Evolutionary conservation across 64 coral and sea anemone species (phyloP).

Genomic region (Pocillopora verrucosa): DNA sequence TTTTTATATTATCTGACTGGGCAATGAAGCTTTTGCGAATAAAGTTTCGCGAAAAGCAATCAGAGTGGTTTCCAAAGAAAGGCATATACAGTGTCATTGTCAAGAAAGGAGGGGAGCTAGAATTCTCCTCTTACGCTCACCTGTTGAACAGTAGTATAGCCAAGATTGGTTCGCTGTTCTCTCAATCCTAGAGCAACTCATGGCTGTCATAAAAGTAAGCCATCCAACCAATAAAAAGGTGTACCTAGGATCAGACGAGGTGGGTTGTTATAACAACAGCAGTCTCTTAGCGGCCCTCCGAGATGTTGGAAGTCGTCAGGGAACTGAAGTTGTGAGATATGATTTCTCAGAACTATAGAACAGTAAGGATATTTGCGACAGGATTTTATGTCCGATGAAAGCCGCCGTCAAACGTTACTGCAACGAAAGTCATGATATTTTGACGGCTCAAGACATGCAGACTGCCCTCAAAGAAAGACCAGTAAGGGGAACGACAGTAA

Average conservation of each 20-base stretch:
- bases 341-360: too few species aligned
- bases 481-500: constrained; percentile 39
- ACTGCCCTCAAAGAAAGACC: constrained; percentile 43
- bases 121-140: constrained; percentile 35
- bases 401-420: constrained; percentile 34
- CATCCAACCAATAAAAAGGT: constrained; percentile 41
- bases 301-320: too few species aligned
- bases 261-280: not conserved
- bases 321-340: too few species aligned
- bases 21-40: too few species aligned
- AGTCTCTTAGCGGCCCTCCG: too few species aligned
- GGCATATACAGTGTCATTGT: constrained; percentile 28
- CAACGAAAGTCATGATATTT: constrained; percentile 15
- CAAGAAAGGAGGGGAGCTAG: too few species aligned
- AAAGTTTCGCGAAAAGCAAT: constrained; percentile 54
- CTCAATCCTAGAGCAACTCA: constrained; percentile 24
- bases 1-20: too few species aligned
- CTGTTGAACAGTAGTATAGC: constrained; percentile 31
- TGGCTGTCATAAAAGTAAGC: too few species aligned
- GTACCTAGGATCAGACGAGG: too few species aligned
- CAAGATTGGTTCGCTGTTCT: constrained; percentile 37
- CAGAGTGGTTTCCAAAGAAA: constrained; percentile 40
- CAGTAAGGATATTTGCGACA: too few species aligned
- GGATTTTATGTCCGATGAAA: too few species aligned
- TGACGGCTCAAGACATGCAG: constrained; percentile 37